phyloP scores from a whole-genome alignment of 2,113 vertebrate genomes.

The Cyprinus carpio region DNA sequence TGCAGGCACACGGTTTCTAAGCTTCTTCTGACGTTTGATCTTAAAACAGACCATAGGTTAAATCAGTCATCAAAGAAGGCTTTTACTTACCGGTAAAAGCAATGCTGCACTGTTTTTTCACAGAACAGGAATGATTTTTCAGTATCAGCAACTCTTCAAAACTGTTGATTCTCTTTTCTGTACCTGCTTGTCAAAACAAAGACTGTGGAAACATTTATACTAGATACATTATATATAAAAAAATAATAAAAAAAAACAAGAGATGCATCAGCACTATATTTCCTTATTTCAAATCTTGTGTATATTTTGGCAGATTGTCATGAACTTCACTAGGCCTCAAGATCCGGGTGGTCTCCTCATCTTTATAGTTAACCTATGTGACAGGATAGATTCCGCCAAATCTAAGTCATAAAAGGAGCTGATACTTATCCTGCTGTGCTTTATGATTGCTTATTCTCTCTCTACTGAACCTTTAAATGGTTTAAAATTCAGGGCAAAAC shows the following conservation, averaged over 20 bases:
- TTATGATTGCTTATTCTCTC: neutral
- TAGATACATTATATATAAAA: too few species aligned
- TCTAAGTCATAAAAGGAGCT: neutral
- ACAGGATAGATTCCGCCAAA: neutral
- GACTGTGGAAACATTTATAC: neutral
- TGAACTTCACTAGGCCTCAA: neutral
- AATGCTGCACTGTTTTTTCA: neutral
- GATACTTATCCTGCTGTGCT: neutral
- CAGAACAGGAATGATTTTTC: neutral
- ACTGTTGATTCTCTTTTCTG: neutral
- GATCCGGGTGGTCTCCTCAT: neutral
- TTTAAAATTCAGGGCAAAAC: neutral
- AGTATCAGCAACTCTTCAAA: neutral
- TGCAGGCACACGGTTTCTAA: neutral
- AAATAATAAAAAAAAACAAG: too few species aligned
- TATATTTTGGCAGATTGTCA: neutral
- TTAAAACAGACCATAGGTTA: neutral
- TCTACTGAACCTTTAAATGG: neutral
- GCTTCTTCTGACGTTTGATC: neutral
- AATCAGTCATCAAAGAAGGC: neutral
- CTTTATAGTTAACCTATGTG: slow-evolving; percentile 4
- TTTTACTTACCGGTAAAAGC: neutral
- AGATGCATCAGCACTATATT: neutral
- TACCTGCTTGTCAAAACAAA: neutral
- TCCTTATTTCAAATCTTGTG: neutral